phyloP scores from a whole-genome alignment of 2,888 invertebrate species.

The Lycocerus yunnanus region DNA sequence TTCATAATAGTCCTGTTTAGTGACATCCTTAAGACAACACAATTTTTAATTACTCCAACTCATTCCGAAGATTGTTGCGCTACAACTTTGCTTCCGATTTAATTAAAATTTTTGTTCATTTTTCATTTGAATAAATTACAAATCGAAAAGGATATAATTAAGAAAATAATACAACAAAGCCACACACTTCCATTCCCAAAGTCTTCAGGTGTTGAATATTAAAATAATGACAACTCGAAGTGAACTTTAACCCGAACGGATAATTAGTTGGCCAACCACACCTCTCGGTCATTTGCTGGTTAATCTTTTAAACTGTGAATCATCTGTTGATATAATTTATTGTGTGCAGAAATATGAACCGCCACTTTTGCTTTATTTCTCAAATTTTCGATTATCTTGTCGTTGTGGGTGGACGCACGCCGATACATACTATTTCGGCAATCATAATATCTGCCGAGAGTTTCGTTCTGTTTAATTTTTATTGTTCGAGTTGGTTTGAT shows the following conservation, averaged over 20 bases:
- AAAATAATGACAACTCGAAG: constrained; percentile 31
- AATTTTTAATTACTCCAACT: not conserved
- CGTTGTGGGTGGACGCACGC: constrained; percentile 15
- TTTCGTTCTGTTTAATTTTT: not conserved
- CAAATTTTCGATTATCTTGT: constrained; percentile 23
- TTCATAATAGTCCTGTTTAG: constrained; percentile 20
- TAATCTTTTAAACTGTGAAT: constrained; percentile 23
- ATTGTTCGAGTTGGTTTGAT: no score
- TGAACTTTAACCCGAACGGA: constrained; percentile 32
- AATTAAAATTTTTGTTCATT: not conserved
- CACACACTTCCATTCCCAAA: constrained; percentile 6
- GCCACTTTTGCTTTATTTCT: constrained; percentile 13
- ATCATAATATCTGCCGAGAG: not conserved
- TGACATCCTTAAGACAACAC: constrained; percentile 21
- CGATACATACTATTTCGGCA: not conserved
- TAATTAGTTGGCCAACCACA: constrained; percentile 35
- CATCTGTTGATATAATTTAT: constrained; percentile 33
- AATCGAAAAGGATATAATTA: constrained; percentile 5
- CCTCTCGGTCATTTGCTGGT: constrained; percentile 28
- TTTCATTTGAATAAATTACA: not conserved
- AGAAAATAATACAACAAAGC: constrained; percentile 4
- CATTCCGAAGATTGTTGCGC: not conserved
- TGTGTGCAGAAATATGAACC: constrained; percentile 28
- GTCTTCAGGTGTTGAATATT: constrained; percentile 21
- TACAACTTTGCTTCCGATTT: not conserved